These are phyloP conservation scores for Latrodectus geometricus DNA, from an alignment of 1,140 invertebrate species.

Conservation along the genomic window DNA sequence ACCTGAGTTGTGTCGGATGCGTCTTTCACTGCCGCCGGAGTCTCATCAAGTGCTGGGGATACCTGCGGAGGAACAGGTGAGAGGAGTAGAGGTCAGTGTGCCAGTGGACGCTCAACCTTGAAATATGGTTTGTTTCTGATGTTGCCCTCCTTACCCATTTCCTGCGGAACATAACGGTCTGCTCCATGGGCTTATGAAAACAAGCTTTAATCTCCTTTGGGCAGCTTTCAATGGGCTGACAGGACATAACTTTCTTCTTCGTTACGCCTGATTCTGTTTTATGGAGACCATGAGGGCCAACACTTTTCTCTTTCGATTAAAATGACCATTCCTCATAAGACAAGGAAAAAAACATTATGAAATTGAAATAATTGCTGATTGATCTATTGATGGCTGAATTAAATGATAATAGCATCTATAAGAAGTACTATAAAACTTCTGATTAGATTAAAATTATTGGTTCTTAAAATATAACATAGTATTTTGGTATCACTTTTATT, in stretches of 20 bases:
- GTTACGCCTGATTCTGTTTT: neutral
- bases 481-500: no score
- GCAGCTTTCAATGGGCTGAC: neutral
- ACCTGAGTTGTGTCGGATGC: no score
- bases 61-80: neutral
- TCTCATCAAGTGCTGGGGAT: neutral
- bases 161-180: slow-evolving; percentile 46
- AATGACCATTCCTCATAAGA: no score
- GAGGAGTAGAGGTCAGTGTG: slow-evolving; percentile 53
- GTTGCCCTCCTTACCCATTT: slow-evolving; percentile 54
- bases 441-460: no score
- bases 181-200: neutral
- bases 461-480: no score
- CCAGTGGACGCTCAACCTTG: slow-evolving; percentile 56
- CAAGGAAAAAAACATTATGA: no score
- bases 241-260: slow-evolving; percentile 1
- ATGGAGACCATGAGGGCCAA: no score
- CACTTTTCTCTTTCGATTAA: no score
- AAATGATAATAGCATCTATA: no score
- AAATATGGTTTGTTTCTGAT: slow-evolving; percentile 35
- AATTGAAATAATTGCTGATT: no score
- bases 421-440: no score
- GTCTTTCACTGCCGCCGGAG: neutral
- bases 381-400: no score
- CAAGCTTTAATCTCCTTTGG: neutral